Base-by-base conservation (phyloP, 2,113 vertebrate species). In the Anoura caudifer region DNA sequence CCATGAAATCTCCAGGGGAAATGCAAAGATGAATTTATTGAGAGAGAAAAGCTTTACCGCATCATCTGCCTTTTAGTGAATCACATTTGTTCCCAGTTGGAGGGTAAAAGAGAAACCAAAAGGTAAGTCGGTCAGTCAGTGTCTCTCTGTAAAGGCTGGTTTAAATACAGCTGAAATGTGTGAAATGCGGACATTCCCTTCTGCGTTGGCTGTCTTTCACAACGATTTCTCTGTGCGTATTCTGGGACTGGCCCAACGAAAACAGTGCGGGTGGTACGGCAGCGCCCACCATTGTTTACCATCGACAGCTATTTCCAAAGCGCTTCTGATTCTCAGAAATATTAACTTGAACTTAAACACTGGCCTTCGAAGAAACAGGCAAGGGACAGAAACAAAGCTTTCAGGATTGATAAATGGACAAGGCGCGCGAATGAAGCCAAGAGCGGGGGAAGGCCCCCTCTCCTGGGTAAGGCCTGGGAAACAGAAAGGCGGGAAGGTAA, bases 291-390 rank as follows among this genome's bases (percentile, higher is more conserved):
- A 0, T 0, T n/a, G 50, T 45, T 7, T 22, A 24, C 80, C 31
- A 9, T 19, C 1, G 36, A 11, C 13, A n/a, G 41, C 22, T 38
- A 38, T 52, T 67, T 47, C 70, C 76, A 43, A 89, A 83, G 43
- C 10, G 76, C 31, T 90, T 82, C 79, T 38, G 43, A 8, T 28
- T 63, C 52, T 67, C 50, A 77, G 88, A 73, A 79, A 67, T 10
- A 76, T 43, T 86, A 54, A 73, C 50, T 50, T 83, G 28, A 79
- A 75, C 14, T 73, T 26, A 24, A 80, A 84, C 2, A 10, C 45
- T 41, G 33, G 59, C 28, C 43, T 96, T 96, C 31, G 41, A 90
- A 95, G 94, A 85, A 89, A 92, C 3, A 2, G 22, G 80, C 38
- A 50, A 54, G 33, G 70, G 87, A 87, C n/a, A 52, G 41, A 90